A percentile compares a stretch with the other conserved stretches of the same genome.
Evolutionary conservation across 2,888 invertebrate species (phyloP).

Genomic region (Eristalinus aeneus): DNA sequence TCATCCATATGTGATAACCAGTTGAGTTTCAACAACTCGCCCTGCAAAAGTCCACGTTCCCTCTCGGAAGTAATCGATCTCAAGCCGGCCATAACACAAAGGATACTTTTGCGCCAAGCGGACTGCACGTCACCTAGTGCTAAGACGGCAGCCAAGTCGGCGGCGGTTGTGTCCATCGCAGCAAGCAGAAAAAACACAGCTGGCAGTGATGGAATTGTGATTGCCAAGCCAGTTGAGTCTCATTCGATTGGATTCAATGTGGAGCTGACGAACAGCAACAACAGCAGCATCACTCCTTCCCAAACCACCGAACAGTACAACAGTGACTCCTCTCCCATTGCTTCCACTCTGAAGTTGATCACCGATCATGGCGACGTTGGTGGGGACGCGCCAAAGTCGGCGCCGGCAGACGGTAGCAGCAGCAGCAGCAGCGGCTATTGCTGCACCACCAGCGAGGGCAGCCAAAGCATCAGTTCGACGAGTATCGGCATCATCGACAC

Average conservation of each 20-base stretch:
- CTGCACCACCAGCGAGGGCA: slow-evolving; percentile 71
- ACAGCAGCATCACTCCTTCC: not conserved
- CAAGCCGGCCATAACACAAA: slow-evolving; percentile 65
- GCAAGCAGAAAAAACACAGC: not conserved
- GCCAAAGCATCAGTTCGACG: slow-evolving; percentile 71
- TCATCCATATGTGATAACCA: slow-evolving; percentile 78
- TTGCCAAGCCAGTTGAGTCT: slow-evolving; percentile 76
- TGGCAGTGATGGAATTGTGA: slow-evolving; percentile 73
- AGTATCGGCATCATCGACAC: slow-evolving; percentile 67
- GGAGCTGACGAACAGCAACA: slow-evolving; percentile 1
- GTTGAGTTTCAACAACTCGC: slow-evolving; percentile 77
- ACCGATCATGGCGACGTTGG: not conserved
- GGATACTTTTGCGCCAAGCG: slow-evolving; percentile 39
- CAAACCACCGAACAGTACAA: slow-evolving; percentile 49
- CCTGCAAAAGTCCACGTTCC: slow-evolving; percentile 76
- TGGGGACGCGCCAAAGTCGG: not conserved
- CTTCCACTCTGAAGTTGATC: slow-evolving; percentile 46
- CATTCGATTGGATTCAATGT: slow-evolving; percentile 76
- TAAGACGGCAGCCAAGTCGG: slow-evolving; percentile 16
- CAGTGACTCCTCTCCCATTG: slow-evolving; percentile 16
- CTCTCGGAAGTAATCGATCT: slow-evolving; percentile 72
- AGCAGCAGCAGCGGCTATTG: slow-evolving; percentile 72
- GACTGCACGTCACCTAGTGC: slow-evolving; percentile 12
- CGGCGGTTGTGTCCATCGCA: slow-evolving; percentile 32
- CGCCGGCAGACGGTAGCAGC: slow-evolving; percentile 20